Evolutionary conservation across 1,140 invertebrate species (phyloP), one percentile per base, ranked within the genome.

Genomic region (Brachionus asplanchnoidis): DNA sequence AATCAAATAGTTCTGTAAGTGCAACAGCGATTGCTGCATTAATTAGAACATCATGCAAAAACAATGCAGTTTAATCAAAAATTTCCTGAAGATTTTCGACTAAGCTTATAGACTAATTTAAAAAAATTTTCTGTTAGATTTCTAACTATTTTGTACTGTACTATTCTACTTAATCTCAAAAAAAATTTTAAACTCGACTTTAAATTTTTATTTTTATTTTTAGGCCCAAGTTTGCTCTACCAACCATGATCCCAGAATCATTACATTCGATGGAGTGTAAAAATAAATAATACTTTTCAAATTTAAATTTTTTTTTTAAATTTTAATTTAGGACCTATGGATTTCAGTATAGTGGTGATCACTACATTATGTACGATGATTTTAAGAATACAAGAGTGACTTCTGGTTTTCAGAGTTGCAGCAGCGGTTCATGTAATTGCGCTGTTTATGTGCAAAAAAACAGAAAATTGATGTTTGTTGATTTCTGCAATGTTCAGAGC

Each of bases 401-500:
- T 12, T 12, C 20, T 3, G 20, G 73, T 20, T 77, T 26, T 32
- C 17, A 77, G 32, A 5, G 0, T 9, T 77, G 73, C 14, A 14
- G 20, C 2, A 3, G n/a, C 0, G 73, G 17, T 4, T 77, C 44
- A 4, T 50, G 73, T n/a, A 77, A 77, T 50, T 77, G 73, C 26
- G 73, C 73, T 12, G 14, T 77, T 14, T 77, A 77, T n/a, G 8
- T 77, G 2, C 20, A 77, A 77, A 77, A 77, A 53, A 26, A 28
- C 6, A 77, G 8, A 53, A 77, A 50, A 77, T 28, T 77, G 11
- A 28, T 77, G 8, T 77, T 77, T 77, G 73, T 77, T n/a, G 73
- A 77, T 77, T 77, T 77, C 50, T 77, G 73, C 42, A 46, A 46
- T 44, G 70, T 75, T 44, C 6, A 42, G 17, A 50, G 23, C 20